Percentiles rank a stretch among this genome's conserved stretches.
These are phyloP conservation scores for Xyrauchen texanus DNA, from an alignment of 2,113 vertebrate genomes.

Conservation along the genomic window DNA sequence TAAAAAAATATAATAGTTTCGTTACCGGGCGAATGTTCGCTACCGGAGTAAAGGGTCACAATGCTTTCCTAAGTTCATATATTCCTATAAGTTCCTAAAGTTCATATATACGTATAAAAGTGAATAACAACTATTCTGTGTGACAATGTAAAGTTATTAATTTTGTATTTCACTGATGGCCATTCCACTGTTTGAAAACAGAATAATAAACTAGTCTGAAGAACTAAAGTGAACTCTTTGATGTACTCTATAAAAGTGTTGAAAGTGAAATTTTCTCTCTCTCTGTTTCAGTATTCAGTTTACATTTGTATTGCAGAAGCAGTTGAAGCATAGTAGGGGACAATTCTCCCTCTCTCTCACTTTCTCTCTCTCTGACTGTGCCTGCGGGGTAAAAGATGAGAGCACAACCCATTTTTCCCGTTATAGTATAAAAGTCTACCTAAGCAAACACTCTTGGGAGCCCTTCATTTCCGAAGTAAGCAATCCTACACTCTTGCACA, in stretches of 20 bases:
- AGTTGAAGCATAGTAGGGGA: slow-evolving; percentile 28
- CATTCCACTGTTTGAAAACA: slow-evolving; percentile 28
- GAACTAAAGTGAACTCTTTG: slow-evolving; percentile 40
- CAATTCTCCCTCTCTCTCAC: slow-evolving; percentile 12
- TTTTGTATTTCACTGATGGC: slow-evolving; percentile 38
- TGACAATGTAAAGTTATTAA: slow-evolving; percentile 14
- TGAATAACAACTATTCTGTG: slow-evolving; percentile 7
- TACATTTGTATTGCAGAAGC: slow-evolving; percentile 39
- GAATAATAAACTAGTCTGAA: slow-evolving; percentile 35
- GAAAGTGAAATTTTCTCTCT: slow-evolving; percentile 38
- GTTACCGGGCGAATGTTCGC: not conserved
- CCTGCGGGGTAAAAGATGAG: slow-evolving; percentile 42
- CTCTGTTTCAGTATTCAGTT: slow-evolving; percentile 27
- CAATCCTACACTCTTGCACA: slow-evolving; percentile 23
- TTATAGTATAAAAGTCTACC: slow-evolving; percentile 43
- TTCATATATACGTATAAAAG: no score
- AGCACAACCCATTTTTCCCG: slow-evolving; percentile 34
- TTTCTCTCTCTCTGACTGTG: slow-evolving; percentile 28
- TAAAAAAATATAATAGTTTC: not conserved
- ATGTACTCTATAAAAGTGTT: slow-evolving; percentile 44
- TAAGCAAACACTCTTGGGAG: slow-evolving; percentile 33
- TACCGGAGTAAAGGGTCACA: no score
- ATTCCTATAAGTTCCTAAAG: no score
- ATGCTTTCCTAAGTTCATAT: no score
- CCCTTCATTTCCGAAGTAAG: slow-evolving; percentile 28